Percentiles rank a stretch among this genome's conserved stretches.
Evolutionary conservation across 92 coral and sea anemone genomes (phyloP).

Genomic region (Muricea muricata): DNA sequence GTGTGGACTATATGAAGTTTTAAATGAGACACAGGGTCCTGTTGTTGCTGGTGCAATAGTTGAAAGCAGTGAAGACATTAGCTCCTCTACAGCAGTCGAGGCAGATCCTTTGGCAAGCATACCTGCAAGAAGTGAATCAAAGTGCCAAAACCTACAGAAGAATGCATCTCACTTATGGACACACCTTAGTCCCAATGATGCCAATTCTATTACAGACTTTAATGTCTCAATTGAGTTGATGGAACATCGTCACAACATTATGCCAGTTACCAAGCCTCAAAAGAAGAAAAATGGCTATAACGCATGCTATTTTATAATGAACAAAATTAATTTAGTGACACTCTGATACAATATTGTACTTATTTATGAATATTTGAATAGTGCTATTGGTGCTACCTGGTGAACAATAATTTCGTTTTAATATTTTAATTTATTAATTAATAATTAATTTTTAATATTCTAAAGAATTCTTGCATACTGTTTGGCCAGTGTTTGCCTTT

Average conservation of each 20-base stretch:
- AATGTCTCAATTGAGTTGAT: background rate
- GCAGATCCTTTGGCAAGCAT: background rate
- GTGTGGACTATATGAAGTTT: background rate
- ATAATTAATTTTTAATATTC: too few species aligned
- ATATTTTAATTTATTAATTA: too few species aligned
- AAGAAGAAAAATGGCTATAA: slow-evolving; percentile 12
- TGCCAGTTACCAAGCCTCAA: slow-evolving; percentile 3
- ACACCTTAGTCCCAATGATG: slow-evolving; percentile 15
- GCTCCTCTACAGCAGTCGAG: slow-evolving; percentile 12
- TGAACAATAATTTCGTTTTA: too few species aligned
- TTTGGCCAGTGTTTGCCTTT: too few species aligned
- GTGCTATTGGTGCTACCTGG: too few species aligned
- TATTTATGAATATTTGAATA: too few species aligned
- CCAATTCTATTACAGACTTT: slow-evolving; percentile 7
- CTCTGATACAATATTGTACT: too few species aligned
- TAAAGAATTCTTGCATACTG: too few species aligned
- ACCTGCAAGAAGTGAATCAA: slow-evolving; percentile 11
- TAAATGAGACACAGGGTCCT: slow-evolving; percentile 6
- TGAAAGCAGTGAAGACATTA: background rate
- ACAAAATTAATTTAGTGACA: too few species aligned
- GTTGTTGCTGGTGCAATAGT: slow-evolving; percentile 12
- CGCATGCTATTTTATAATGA: too few species aligned
- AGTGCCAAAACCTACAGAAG: slow-evolving; percentile 3
- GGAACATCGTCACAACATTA: slow-evolving; percentile 6
- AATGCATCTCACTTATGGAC: slow-evolving; percentile 22